phyloP scores from a whole-genome alignment of 2,113 vertebrate species.

The Scomber japonicus region DNA sequence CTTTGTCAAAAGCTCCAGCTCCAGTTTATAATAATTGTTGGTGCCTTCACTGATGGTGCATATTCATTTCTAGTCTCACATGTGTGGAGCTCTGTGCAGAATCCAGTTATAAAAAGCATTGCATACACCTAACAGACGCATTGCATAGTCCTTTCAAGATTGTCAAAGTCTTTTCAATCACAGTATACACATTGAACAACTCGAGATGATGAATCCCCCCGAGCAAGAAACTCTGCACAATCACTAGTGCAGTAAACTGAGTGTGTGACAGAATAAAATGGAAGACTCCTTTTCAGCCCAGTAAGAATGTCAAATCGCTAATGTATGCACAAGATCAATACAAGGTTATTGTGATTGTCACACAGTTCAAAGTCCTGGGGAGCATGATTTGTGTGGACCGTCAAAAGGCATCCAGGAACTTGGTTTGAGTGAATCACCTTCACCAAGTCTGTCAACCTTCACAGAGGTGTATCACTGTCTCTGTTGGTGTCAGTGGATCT shows the following conservation, averaged over 20 bases:
- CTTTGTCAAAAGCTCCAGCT: conserved; percentile 47
- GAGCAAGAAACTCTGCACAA: conserved; percentile 44
- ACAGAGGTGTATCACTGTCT: conserved; percentile 23
- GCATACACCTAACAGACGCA: conserved; percentile 45
- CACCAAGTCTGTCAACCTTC: conserved; percentile 32
- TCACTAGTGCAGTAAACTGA: conserved; percentile 64
- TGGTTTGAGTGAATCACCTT: conserved; percentile 1
- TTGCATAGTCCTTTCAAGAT: conserved; percentile 86
- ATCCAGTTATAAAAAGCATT: conserved; percentile 66
- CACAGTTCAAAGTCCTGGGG: conserved; percentile 40
- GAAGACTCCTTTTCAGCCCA: conserved; percentile 81
- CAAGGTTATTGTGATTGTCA: conserved; percentile 81
- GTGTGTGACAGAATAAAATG: conserved; percentile 74
- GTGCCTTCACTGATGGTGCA: conserved; percentile 58
- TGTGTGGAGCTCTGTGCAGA: conserved; percentile 66
- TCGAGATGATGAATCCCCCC: conserved; percentile 57
- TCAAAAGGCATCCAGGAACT: conserved; percentile 22
- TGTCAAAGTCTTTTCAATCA: conserved; percentile 84
- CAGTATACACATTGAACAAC: conserved; percentile 73
- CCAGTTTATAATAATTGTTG: conserved; percentile 19
- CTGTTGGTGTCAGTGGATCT: conserved; percentile 27
- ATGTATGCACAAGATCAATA: conserved; percentile 58
- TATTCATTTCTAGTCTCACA: conserved; percentile 60
- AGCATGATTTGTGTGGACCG: not conserved
- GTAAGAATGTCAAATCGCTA: conserved; percentile 37